Conservation (phyloP, 2,797 vertebrate species). For the Gymnothorax reevesii region DNA sequence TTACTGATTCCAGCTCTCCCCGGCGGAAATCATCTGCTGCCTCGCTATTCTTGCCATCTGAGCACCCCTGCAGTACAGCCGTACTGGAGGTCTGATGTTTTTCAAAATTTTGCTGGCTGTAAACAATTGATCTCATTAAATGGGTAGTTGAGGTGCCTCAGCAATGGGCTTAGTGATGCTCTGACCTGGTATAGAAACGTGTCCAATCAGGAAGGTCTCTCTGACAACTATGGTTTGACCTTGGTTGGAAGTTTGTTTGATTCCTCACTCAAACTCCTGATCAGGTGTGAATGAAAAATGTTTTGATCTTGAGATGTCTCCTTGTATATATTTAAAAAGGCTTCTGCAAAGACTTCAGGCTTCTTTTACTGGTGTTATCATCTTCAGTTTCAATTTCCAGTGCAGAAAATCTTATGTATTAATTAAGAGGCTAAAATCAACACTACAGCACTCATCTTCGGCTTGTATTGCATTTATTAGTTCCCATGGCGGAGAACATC, state of each 20-base stretch:
- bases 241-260: constrained; percentile 11
- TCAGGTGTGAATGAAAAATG: neutral
- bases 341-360: neutral
- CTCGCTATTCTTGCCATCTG: constrained; percentile 1
- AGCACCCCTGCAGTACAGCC: neutral
- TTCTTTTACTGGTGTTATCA: neutral
- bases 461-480: neutral
- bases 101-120: constrained; percentile 20
- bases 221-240: neutral
- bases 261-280: neutral
- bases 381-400: neutral
- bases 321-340: neutral
- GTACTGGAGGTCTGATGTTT: neutral
- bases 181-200: constrained; percentile 43
- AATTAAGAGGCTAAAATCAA: neutral
- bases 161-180: constrained; percentile 50
- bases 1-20: no score
- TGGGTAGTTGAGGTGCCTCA: constrained; percentile 49
- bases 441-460: neutral
- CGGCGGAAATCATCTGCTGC: no score
- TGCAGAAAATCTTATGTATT: neutral
- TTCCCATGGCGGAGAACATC: neutral
- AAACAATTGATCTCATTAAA: neutral
- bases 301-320: neutral
- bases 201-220: constrained; percentile 37